These are phyloP conservation scores for Alcedo quadribrachys DNA, from an alignment of 2,797 vertebrate species.

Conservation along the genomic window DNA sequence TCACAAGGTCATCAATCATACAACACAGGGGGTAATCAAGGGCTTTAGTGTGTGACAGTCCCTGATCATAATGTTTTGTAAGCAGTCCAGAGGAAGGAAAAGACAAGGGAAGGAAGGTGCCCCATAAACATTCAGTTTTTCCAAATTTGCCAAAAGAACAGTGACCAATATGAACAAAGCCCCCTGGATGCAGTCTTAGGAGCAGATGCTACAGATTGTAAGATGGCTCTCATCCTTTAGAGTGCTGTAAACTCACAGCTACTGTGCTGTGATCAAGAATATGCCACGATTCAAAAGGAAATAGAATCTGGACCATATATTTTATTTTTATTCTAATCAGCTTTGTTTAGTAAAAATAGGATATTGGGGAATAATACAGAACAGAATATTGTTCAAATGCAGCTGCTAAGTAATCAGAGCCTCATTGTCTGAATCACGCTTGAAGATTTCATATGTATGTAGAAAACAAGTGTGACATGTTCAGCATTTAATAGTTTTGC, in stretches of 20 bases:
- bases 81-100: neutral
- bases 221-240: neutral
- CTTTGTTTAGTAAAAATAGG: slow-evolving; percentile 11
- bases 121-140: neutral
- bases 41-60: neutral
- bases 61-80: neutral
- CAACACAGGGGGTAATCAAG: neutral
- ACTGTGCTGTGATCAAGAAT: neutral
- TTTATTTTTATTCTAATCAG: slow-evolving; percentile 25
- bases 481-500: neutral
- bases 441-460: slow-evolving; percentile 26
- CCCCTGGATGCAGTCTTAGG: neutral
- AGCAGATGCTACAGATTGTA: neutral
- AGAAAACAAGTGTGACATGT: neutral
- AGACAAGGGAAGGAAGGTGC: too few species aligned
- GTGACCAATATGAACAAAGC: neutral
- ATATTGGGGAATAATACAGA: neutral
- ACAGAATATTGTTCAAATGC: slow-evolving; percentile 14
- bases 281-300: neutral
- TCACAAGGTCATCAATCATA: neutral
- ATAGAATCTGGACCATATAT: neutral
- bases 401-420: slow-evolving; percentile 49
- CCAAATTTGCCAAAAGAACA: neutral
- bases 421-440: slow-evolving; percentile 25
- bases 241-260: neutral